Evolutionary conservation across 2,888 invertebrate genomes (phyloP).

Genomic region (Listrodromus nycthemerus): DNA sequence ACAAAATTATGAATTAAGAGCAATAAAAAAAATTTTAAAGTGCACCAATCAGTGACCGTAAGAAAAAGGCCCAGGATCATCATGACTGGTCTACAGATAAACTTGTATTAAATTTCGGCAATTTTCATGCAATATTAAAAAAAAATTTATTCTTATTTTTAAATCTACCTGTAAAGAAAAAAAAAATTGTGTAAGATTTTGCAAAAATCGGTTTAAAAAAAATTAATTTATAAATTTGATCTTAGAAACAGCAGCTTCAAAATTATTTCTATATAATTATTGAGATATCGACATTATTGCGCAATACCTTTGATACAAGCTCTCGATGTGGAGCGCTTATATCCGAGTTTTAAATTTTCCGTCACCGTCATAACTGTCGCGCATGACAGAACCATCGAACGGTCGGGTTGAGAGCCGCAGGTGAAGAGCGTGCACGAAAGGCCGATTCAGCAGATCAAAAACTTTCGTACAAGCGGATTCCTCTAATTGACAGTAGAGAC

Average conservation of each 20-base stretch:
- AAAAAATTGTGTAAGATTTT: too few species aligned
- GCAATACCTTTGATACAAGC: neutral
- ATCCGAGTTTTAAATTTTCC: conserved; percentile 61
- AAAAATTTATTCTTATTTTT: too few species aligned
- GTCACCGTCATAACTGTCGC: conserved; percentile 65
- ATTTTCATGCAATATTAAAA: too few species aligned
- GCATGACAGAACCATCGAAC: conserved; percentile 17
- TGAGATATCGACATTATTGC: too few species aligned
- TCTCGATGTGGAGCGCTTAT: neutral
- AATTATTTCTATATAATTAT: neutral
- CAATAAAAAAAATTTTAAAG: neutral
- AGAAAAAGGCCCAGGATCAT: too few species aligned
- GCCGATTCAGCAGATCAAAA: conserved; percentile 80
- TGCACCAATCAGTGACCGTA: too few species aligned
- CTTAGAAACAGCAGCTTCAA: neutral
- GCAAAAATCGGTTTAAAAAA: too few species aligned
- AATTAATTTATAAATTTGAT: neutral
- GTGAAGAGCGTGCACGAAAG: conserved; percentile 64
- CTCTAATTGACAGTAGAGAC: conserved; percentile 68
- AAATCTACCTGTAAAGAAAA: too few species aligned
- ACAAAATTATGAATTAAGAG: neutral
- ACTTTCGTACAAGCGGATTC: conserved; percentile 60
- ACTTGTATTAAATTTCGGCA: too few species aligned
- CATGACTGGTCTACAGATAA: too few species aligned
- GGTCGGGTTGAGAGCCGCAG: conserved; percentile 70